phyloP scores from a whole-genome alignment of 2,888 invertebrate genomes.

The Crocallis elinguaria region DNA sequence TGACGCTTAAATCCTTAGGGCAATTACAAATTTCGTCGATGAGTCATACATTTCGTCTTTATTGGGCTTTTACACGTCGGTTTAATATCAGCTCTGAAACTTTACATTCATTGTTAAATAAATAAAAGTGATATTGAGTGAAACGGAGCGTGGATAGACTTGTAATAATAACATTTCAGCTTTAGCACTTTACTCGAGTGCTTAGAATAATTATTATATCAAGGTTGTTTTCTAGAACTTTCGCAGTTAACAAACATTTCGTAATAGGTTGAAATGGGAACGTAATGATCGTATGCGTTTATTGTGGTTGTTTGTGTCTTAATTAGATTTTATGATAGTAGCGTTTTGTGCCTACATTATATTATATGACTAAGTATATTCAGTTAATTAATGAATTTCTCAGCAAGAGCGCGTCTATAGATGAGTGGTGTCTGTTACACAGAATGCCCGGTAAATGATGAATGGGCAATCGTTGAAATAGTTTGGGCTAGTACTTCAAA shows the following conservation, averaged over 20 bases:
- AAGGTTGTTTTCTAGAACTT: slow-evolving; percentile 35
- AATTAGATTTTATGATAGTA: not conserved
- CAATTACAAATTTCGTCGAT: not conserved
- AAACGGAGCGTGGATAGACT: slow-evolving; percentile 46
- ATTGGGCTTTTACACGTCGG: not conserved
- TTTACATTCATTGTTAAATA: slow-evolving; percentile 28
- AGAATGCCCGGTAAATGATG: too few species aligned
- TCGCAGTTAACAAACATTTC: slow-evolving; percentile 28
- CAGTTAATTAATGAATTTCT: too few species aligned
- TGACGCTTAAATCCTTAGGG: too few species aligned
- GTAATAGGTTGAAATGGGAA: slow-evolving; percentile 17
- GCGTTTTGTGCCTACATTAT: not conserved
- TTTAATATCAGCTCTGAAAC: slow-evolving; percentile 1
- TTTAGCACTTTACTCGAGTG: slow-evolving; percentile 39
- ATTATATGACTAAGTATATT: too few species aligned
- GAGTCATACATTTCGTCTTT: not conserved
- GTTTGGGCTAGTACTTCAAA: too few species aligned
- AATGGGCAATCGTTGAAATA: too few species aligned
- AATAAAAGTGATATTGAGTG: slow-evolving; percentile 38
- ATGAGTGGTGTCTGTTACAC: too few species aligned
- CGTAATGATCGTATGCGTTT: slow-evolving; percentile 6
- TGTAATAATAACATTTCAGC: slow-evolving; percentile 44
- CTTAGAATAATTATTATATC: slow-evolving; percentile 32
- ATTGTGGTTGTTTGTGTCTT: slow-evolving; percentile 1
- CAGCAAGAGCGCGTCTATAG: too few species aligned